Base-by-base conservation (phyloP, 2,797 vertebrate species). In the Helarctos malayanus region DNA sequence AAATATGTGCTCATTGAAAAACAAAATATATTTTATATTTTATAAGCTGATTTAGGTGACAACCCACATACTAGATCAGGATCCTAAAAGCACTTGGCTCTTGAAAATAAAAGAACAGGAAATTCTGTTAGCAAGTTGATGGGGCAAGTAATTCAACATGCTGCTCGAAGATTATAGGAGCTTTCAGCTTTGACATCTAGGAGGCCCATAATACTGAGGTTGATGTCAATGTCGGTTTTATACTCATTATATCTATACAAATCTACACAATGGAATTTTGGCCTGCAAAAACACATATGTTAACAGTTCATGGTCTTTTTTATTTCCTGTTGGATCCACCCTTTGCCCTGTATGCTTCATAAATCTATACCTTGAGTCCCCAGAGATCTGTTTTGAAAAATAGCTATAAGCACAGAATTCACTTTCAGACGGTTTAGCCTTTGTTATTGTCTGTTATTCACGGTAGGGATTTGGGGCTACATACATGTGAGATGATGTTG, bases 241-340 rank as follows among this genome's bases (percentile, higher is more conserved):
- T 92, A 65, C 19, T 52, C 38, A 61, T 84, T 94, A 69, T 95
- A 61, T 95, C 49, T 68, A 92, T 61, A 52, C 35, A 95, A 61
- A 96, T 92, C 89, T 89, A 79, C 12, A 89, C 63, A 88, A 38
- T 81, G 84, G 89, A 98, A 95, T 97, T 96, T 85, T 95, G 38
- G n/a, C 59, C 73, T 86, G 5, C 38, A 96, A 90, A 95, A 86
- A 59, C 1, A 0, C 35, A 47, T 92, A 76, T 97, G 81, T 90
- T 97, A 95, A 71, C 3, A 3, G 54, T 84, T 47, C 87, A 10
- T 73, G 86, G 11, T 89, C 29, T 97, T 4, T 45, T 96, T 87
- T 73, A 95, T 94, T 97, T 98, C 93, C 80, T 96, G 15, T 97
- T 95, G 56, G 6, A 94, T 81, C 69, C 89, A 80, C 75, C 52